A percentile compares a stretch with the other conserved stretches of the same genome.
phyloP scores from a whole-genome alignment of 1,140 invertebrate genomes.

The Sitobion miscanthi region DNA sequence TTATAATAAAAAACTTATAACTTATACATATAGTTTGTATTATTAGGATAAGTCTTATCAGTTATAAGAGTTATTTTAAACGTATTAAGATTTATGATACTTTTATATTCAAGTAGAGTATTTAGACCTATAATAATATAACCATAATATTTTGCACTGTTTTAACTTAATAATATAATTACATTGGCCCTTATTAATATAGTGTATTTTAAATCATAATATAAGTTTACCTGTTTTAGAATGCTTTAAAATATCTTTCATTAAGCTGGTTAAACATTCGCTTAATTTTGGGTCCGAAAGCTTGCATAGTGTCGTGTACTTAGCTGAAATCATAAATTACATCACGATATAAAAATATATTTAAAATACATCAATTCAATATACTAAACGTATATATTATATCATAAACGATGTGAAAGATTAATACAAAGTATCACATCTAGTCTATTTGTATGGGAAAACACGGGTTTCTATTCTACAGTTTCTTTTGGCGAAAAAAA shows the following conservation, averaged over 20 bases:
- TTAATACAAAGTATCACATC: neutral
- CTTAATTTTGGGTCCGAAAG: slow-evolving; percentile 67
- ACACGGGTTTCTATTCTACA: neutral
- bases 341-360: neutral
- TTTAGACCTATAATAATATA: neutral
- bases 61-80: neutral
- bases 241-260: slow-evolving; percentile 63
- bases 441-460: neutral
- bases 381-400: too few species aligned
- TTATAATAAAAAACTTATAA: neutral
- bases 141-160: neutral
- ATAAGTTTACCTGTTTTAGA: slow-evolving; percentile 34
- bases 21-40: neutral
- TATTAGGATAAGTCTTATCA: neutral
- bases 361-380: neutral
- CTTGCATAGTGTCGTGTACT: slow-evolving; percentile 70
- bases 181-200: neutral
- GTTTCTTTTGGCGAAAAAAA: too few species aligned
- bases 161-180: neutral
- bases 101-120: neutral
- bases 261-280: slow-evolving; percentile 67
- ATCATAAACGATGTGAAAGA: too few species aligned
- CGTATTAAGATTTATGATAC: neutral
- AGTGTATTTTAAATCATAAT: neutral
- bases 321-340: slow-evolving; percentile 64